phyloP scores from a whole-genome alignment of 2,888 invertebrate genomes.

The Nipponacmea schrenckii region DNA sequence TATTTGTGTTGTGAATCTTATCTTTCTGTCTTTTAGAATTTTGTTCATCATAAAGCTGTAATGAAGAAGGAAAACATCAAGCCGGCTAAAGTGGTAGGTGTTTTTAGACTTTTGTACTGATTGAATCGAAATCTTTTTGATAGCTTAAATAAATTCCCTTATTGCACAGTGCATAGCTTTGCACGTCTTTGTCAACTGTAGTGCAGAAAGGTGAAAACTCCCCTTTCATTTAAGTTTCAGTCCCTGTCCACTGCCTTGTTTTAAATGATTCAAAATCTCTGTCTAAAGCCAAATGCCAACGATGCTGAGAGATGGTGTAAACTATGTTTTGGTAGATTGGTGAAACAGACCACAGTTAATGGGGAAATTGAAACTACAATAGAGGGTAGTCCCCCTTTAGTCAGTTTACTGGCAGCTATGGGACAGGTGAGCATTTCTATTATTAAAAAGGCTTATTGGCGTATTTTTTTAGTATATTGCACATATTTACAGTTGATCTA shows the following conservation, averaged over 20 bases:
- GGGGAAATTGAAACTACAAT: conserved; percentile 25
- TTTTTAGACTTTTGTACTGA: too few relatives aligned
- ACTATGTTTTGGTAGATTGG: conserved; percentile 67
- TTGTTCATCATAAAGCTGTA: conserved; percentile 22
- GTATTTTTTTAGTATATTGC: too few relatives aligned
- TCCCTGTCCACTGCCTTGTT: too few relatives aligned
- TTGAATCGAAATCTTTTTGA: too few relatives aligned
- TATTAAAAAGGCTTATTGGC: too few relatives aligned
- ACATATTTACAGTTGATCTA: too few relatives aligned
- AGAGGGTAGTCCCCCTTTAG: conserved; percentile 63
- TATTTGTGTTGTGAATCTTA: background rate
- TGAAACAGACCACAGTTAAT: conserved; percentile 14
- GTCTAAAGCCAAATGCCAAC: conserved; percentile 66
- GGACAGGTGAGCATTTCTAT: conserved; percentile 62
- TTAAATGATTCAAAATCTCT: too few relatives aligned
- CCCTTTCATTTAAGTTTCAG: too few relatives aligned
- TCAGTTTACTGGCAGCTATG: conserved; percentile 69
- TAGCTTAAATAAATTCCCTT: too few relatives aligned
- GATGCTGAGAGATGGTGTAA: conserved; percentile 70
- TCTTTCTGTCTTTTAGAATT: conserved; percentile 19
- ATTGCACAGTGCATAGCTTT: too few relatives aligned
- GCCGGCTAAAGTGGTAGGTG: conserved; percentile 28
- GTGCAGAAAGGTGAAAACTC: too few relatives aligned
- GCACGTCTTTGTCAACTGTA: too few relatives aligned
- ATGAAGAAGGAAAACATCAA: conserved; percentile 15